Base-by-base conservation (phyloP, 2,888 invertebrate species). In the Hololepta plana region DNA sequence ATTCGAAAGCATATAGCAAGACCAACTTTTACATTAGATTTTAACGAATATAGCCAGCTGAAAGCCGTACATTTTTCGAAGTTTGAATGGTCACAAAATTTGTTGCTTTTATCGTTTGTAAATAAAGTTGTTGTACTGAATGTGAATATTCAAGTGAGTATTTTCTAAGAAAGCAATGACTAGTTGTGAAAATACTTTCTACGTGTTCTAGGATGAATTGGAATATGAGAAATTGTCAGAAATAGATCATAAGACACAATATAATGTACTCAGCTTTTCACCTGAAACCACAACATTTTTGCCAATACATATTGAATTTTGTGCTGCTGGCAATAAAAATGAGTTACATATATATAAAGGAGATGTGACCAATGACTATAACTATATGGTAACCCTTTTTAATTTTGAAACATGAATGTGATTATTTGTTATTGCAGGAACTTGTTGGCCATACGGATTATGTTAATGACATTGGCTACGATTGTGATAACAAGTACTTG, bases 391-490 rank as follows among this genome's bases (percentile, higher is more conserved):
- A 43, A 36, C 31, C 30, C 19, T 20, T 28, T 16, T 12, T 2
- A 7, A 15, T 22, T 15, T 10, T 23, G 15, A 16, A 23, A 4
- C 15, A 17, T 11, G 23, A 29, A 20, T 20, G 24, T 13, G 13
- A 23, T 12, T 20, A 4, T 8, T 15, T 14, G 11, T 12, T 22
- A 16, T 26, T 28, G 26, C 34, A 71, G 69, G 47, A 62, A 27
- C 43, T 71, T 17, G 51, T 54, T 33, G 72, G 72, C 3, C 79
- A 79, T 42, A 62, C 54, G 15, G 68, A 64, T 45, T 79, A 73
- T 43, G 59, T 79, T 8, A 80, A 80, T 47, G 64, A 67, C 34
- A 47, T 77, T 11, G 59, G 65, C 6, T 80, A 70, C 59, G 74
- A 77, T 41, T 63, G 69, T 8, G 68, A 69, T 29, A 75, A 75